A percentile compares a stretch with the other conserved stretches of the same genome.
phyloP scores from a whole-genome alignment of 2,113 vertebrate species.

The Malurus cyaneus region DNA sequence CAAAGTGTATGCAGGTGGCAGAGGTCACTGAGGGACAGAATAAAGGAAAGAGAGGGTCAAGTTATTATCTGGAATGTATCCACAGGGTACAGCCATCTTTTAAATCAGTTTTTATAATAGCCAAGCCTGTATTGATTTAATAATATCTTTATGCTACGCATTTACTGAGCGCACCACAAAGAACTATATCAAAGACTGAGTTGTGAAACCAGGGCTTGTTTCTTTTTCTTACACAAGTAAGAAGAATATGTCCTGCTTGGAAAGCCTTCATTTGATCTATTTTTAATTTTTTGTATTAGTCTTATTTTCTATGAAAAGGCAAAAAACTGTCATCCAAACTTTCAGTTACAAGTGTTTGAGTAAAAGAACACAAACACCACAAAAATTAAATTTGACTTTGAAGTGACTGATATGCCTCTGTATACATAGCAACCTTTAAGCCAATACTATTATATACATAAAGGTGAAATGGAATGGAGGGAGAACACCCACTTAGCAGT shows the following conservation, averaged over 20 bases:
- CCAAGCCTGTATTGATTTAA: slow-evolving; percentile 32
- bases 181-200: neutral
- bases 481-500: neutral
- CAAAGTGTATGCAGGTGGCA: slow-evolving; percentile 23
- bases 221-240: neutral
- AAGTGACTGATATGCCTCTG: neutral
- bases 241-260: neutral
- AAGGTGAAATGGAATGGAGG: neutral
- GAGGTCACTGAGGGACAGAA: neutral
- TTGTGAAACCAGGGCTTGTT: neutral
- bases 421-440: neutral
- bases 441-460: neutral
- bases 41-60: slow-evolving; percentile 39
- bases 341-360: neutral
- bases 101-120: slow-evolving; percentile 47
- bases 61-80: slow-evolving; percentile 53
- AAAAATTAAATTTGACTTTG: neutral
- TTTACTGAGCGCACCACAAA: neutral
- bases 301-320: neutral
- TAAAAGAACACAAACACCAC: neutral
- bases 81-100: neutral
- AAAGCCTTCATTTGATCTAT: neutral
- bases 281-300: slow-evolving; percentile 11
- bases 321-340: slow-evolving; percentile 30
- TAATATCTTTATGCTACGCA: slow-evolving; percentile 6